Evolutionary conservation across 2,113 vertebrate genomes (phyloP).

Genomic region (Lepidothrix coronata): DNA sequence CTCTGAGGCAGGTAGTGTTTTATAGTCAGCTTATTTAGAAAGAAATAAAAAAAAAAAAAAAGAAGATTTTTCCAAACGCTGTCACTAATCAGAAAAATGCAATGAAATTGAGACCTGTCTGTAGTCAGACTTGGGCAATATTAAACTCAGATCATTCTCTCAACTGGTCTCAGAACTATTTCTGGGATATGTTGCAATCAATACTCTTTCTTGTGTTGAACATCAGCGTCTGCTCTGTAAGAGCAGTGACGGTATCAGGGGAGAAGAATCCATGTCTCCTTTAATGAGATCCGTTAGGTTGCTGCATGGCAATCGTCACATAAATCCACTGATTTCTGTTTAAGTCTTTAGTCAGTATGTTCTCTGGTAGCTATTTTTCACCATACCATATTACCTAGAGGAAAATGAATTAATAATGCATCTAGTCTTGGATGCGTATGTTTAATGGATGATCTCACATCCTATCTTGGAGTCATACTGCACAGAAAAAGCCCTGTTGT

Average conservation of each 20-base stretch:
- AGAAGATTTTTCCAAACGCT: not conserved
- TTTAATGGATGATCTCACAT: constrained; percentile 55
- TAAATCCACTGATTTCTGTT: constrained; percentile 54
- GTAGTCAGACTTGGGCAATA: not conserved
- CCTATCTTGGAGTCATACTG: constrained; percentile 4
- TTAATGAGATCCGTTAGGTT: not conserved
- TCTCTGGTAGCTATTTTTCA: constrained; percentile 57
- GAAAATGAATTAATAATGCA: constrained; percentile 58
- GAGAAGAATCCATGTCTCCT: not conserved
- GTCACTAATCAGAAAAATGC: not conserved
- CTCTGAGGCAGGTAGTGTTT: not conserved
- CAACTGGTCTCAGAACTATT: not conserved
- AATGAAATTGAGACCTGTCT: not conserved
- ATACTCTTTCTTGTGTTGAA: not conserved
- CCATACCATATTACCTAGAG: constrained; percentile 40
- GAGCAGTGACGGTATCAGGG: not conserved
- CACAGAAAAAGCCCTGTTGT: not conserved
- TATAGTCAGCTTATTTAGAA: not conserved
- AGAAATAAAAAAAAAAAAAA: not conserved
- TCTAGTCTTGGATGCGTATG: constrained; percentile 26
- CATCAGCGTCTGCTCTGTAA: not conserved
- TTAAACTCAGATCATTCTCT: not conserved
- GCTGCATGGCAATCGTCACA: constrained; percentile 16
- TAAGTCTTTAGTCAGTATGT: constrained; percentile 47
- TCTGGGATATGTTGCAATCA: not conserved